These are phyloP conservation scores for Poecile atricapillus DNA, from an alignment of 2,113 vertebrate genomes.

Conservation along the genomic window DNA sequence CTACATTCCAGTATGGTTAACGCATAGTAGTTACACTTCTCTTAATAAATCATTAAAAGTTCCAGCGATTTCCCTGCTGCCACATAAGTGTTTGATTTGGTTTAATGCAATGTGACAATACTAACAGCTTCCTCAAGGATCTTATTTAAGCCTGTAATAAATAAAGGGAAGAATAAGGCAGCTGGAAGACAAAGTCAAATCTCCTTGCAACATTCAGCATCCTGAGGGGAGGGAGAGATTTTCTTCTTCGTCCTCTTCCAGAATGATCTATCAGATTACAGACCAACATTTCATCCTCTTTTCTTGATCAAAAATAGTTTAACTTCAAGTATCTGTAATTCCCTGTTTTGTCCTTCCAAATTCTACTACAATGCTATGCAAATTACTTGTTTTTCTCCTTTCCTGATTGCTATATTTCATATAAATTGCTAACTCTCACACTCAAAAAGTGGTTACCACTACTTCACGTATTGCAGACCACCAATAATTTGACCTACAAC, in stretches of 20 bases:
- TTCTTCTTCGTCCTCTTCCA: neutral
- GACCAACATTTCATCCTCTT: neutral
- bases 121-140: neutral
- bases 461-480: neutral
- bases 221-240: neutral
- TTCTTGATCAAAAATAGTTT: neutral
- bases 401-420: neutral
- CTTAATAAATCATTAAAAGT: neutral
- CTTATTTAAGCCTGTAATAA: neutral
- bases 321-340: neutral
- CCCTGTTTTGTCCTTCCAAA: neutral
- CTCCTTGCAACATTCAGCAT: neutral
- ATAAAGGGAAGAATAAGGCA: neutral
- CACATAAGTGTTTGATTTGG: neutral
- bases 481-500: neutral
- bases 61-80: neutral
- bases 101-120: slow-evolving; percentile 3
- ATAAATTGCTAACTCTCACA: neutral
- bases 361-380: neutral
- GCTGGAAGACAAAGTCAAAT: neutral
- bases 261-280: neutral
- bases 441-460: neutral
- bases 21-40: neutral
- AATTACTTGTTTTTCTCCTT: neutral
- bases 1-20: neutral